Percentiles rank a stretch among this genome's conserved stretches.
Evolutionary conservation across 2,888 invertebrate genomes (phyloP).

Genomic region (Drymonia ruficornis): DNA sequence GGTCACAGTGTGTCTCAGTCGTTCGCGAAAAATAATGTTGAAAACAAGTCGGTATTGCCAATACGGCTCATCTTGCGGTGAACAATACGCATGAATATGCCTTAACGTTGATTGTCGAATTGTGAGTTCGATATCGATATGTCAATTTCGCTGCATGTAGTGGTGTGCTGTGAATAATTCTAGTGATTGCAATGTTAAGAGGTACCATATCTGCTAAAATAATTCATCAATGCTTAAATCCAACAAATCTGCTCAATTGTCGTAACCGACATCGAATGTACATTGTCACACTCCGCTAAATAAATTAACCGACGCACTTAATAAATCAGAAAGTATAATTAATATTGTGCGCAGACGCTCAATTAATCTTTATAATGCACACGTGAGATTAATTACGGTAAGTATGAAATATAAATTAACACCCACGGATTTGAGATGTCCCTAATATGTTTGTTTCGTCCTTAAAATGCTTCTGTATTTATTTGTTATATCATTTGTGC

Average conservation of each 20-base stretch:
- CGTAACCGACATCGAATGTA: neutral
- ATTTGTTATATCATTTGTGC: neutral
- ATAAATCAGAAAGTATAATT: slow-evolving; percentile 2
- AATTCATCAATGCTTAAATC: neutral
- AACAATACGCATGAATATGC: no score
- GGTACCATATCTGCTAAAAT: no score
- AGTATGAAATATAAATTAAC: neutral
- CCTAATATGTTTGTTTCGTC: neutral
- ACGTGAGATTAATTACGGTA: neutral
- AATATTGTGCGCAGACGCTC: neutral
- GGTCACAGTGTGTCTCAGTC: no score
- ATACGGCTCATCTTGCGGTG: no score
- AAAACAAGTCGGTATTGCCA: no score
- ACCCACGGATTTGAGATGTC: neutral
- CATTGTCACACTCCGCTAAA: neutral
- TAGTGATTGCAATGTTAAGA: no score
- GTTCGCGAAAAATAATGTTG: no score
- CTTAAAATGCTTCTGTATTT: neutral
- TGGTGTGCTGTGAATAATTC: no score
- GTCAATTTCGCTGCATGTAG: no score
- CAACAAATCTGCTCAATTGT: neutral
- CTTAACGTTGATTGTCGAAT: no score
- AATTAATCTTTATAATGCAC: neutral
- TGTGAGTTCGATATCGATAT: no score
- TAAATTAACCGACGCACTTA: neutral